phyloP scores from a whole-genome alignment of 2,888 invertebrate genomes.

The Thymelicus acteon region DNA sequence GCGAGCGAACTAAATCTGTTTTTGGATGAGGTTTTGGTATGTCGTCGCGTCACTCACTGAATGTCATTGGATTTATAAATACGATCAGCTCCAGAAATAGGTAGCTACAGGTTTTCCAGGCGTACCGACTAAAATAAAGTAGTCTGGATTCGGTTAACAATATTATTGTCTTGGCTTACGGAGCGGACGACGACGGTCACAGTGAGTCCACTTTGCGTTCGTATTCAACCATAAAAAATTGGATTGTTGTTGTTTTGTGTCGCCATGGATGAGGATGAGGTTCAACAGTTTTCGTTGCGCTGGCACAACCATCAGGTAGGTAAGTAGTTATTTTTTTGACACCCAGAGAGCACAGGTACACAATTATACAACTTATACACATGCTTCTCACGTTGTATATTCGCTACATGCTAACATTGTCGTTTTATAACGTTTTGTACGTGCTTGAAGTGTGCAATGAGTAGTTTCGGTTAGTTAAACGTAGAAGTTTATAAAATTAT shows the following conservation, averaged over 20 bases:
- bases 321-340: slow-evolving; percentile 71
- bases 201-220: slow-evolving; percentile 56
- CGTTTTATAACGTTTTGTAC: background rate
- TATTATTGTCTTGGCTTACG: slow-evolving; percentile 75
- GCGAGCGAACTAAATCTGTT: slow-evolving; percentile 80
- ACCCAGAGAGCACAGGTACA: slow-evolving; percentile 57
- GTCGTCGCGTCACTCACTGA: slow-evolving; percentile 81
- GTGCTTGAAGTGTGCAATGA: background rate
- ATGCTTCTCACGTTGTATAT: slow-evolving; percentile 32
- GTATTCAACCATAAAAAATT: slow-evolving; percentile 21
- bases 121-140: slow-evolving; percentile 84
- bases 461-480: background rate
- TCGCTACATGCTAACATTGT: slow-evolving; percentile 15
- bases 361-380: slow-evolving; percentile 43
- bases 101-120: slow-evolving; percentile 85
- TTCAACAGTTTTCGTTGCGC: slow-evolving; percentile 92
- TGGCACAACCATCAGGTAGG: slow-evolving; percentile 94
- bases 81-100: slow-evolving; percentile 86
- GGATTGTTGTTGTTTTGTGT: slow-evolving; percentile 61
- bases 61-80: slow-evolving; percentile 86
- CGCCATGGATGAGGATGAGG: slow-evolving; percentile 84
- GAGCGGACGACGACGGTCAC: slow-evolving; percentile 61
- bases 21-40: slow-evolving; percentile 85
- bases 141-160: slow-evolving; percentile 84
- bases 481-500: background rate